A percentile compares a stretch with the other conserved stretches of the same genome.
Conservation (phyloP, 1,140 invertebrate species). For the Drosophila repleta region DNA sequence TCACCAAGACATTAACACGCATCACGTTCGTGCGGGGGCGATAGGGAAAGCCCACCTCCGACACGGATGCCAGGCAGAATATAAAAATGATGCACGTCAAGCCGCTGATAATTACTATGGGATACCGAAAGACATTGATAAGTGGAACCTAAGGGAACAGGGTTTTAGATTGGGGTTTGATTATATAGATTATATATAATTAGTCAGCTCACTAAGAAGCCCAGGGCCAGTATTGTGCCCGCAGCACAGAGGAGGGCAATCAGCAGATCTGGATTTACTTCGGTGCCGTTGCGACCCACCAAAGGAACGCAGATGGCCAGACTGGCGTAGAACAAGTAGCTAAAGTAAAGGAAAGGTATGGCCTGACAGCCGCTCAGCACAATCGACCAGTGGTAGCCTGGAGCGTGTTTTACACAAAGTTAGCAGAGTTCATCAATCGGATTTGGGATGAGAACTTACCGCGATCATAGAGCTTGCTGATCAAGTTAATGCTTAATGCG, state of each 20-base stretch:
- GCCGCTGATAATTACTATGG: constrained; percentile 51
- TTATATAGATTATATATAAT: background rate
- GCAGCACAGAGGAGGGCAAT: constrained; percentile 84
- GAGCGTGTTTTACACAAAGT: no score
- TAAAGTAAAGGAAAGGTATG: constrained; percentile 85
- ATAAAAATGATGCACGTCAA: constrained; percentile 84
- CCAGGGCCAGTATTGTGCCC: constrained; percentile 73
- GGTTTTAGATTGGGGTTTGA: background rate
- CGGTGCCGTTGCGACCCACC: constrained; percentile 87
- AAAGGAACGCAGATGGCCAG: constrained; percentile 89
- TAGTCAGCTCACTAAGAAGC: constrained; percentile 59
- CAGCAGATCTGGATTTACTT: constrained; percentile 86
- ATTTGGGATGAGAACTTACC: constrained; percentile 50
- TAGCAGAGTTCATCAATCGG: no score
- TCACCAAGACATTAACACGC: constrained; percentile 88
- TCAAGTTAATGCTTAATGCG: constrained; percentile 64
- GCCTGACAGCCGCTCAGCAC: constrained; percentile 84
- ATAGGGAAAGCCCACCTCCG: constrained; percentile 91
- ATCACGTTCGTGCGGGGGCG: constrained; percentile 88
- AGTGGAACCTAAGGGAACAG: constrained; percentile 50
- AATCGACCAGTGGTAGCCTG: constrained; percentile 86
- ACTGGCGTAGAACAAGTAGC: constrained; percentile 87
- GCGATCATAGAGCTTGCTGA: constrained; percentile 59
- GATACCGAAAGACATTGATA: constrained; percentile 61
- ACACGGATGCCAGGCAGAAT: constrained; percentile 87